Base-by-base conservation (phyloP, 2,888 invertebrate genomes). In the Eubasilissa splendida region DNA sequence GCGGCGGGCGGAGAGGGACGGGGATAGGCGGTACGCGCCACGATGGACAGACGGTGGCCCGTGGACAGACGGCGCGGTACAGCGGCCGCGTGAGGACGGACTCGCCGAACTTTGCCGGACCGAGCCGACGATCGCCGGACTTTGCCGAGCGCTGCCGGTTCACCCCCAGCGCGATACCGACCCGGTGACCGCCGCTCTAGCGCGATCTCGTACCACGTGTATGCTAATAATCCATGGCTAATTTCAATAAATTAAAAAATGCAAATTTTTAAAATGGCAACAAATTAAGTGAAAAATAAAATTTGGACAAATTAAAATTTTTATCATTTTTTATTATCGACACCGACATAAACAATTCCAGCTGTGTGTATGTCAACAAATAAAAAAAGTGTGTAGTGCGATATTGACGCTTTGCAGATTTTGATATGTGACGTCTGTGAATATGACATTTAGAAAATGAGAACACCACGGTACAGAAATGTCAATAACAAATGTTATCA, bases 51-150 rank as follows among this genome's bases (percentile, higher is more conserved):
- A 90, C 90, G 90, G 88, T 88, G 90, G 90, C 89, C 78, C 56
- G 63, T 79, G 81, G 83, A 71, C 90, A 91, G 90, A 90, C 90
- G 90, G 89, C 90, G 90, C 90, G 90, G 90, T 90, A 90, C 91
- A 90, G 86, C 90, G 89, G 90, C 89, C 90, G 90, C 89, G 90
- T 90, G 90, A 90, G 90, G 90, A 89, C 89, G 90, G 88, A 88
- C 88, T 88, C 88, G 88, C 88, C 86, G 88, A 90, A 89, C 89
- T 89, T 89, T 65, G 89, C 88, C 87, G 80, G 68, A 71, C 60
- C 59, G 70, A 50, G 22, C 59, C 70, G 59, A 66, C 42, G 12
- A 56, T n/a, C 50, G 56, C 71, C 77, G 77, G 77, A 70, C 52
- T 77, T 73, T 42, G 33, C 71, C 71, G 71, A 73, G 65, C 65